Evolutionary conservation across 2,113 vertebrate genomes (phyloP), one percentile per base, ranked within the genome.

Genomic region (Amblyopsis rosae): DNA sequence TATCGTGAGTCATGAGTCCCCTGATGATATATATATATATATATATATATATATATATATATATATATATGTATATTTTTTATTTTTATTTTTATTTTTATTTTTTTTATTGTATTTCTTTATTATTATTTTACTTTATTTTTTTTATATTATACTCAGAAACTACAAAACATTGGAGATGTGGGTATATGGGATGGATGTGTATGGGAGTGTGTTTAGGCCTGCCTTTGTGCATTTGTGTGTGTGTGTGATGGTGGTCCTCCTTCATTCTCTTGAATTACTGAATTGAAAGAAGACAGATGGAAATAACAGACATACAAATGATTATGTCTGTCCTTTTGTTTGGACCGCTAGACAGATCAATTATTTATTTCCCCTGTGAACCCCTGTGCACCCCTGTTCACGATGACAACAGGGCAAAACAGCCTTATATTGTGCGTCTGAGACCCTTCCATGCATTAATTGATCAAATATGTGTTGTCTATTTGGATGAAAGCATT

Each of bases 331-430:
- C 89, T 57, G 77, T 80, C 61, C 63, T 60, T 82, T 87, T 82
- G 82, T 75, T 89, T 68, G 72, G 87, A 63, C 77, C 73, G 85
- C 66, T 82, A 80, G 69, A 81, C 86, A 85, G 82, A 92, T 93
- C 82, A 92, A 93, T 93, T 90, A 93, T 93, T 92, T 77, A 93
- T 90, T 79, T 85, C 35, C 58, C 64, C 79, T 85, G 70, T 82
- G 70, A 65, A 70, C 26, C 2, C 26, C 1, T 26, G 26, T 26
- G 26, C 2, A 26, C 67, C 3, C 58, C 50, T 61, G 69, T 71
- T 65, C 61, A 53, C 60, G 54, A 32, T 46, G 57, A 71, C 72
- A 75, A 84, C 79, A 81, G 26, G 26, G 26, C 79, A 84, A 75
- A 76, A 80, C 79, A 69, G 70, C 26, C 26, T 2, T 26, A 26